Evolutionary conservation across 2,888 invertebrate genomes (phyloP).

Genomic region (Hydraecia micacea): DNA sequence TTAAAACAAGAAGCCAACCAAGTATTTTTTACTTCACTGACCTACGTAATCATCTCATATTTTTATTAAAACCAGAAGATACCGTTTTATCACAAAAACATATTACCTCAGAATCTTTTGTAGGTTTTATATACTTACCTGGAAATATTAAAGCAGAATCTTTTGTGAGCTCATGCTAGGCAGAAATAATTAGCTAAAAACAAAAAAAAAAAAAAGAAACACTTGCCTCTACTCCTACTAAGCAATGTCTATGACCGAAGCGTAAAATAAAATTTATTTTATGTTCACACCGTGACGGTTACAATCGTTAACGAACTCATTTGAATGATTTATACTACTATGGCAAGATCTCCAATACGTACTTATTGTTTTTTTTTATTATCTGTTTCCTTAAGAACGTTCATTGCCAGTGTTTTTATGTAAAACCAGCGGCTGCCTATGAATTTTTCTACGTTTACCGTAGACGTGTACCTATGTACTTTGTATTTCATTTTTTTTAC

Average conservation of each 20-base stretch:
- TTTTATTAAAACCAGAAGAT: conserved; percentile 41
- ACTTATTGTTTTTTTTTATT: conserved; percentile 2
- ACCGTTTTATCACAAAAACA: conserved; percentile 9
- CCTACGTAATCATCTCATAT: background rate
- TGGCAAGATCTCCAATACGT: conserved; percentile 27
- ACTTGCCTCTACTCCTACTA: conserved; percentile 10
- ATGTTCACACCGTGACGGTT: conserved; percentile 47
- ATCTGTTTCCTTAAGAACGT: conserved; percentile 31
- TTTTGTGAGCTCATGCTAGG: conserved; percentile 33
- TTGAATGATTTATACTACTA: conserved; percentile 46
- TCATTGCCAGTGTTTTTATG: conserved; percentile 25
- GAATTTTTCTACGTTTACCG: too few species aligned
- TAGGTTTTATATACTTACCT: background rate
- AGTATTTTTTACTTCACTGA: background rate
- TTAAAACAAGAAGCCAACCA: background rate
- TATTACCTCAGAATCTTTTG: conserved; percentile 27
- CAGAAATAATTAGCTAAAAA: conserved; percentile 39
- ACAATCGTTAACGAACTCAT: conserved; percentile 39
- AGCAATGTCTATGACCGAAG: conserved; percentile 22
- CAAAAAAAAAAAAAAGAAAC: conserved; percentile 19
- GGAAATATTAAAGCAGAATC: conserved; percentile 6
- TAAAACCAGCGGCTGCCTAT: background rate
- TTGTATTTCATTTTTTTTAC: too few species aligned
- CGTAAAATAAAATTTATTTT: conserved; percentile 35
- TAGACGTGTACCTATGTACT: too few species aligned